Conservation (phyloP, 2,888 invertebrate genomes). For the Agonopterix alstromeriana region DNA sequence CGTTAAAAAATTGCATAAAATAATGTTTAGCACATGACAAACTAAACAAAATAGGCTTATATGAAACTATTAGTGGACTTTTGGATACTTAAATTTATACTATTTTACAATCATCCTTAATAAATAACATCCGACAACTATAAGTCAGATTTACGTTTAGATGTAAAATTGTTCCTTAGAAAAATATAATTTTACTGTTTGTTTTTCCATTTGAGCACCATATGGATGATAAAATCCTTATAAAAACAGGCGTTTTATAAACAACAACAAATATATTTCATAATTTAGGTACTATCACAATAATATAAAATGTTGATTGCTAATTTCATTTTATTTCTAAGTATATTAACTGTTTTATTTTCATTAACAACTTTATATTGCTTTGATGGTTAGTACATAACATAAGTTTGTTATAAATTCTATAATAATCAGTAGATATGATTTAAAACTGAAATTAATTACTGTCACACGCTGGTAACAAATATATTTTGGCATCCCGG, state of each 20-base stretch:
- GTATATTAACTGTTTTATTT: background rate
- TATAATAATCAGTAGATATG: too few species aligned
- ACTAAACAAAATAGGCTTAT: conserved; percentile 23
- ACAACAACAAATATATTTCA: background rate
- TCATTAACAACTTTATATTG: background rate
- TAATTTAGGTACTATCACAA: background rate
- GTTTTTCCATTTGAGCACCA: conserved; percentile 17
- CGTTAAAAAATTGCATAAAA: conserved; percentile 17
- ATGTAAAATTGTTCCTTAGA: background rate
- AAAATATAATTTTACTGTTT: conserved; percentile 5
- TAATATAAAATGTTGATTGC: background rate
- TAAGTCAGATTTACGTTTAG: background rate
- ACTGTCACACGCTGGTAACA: conserved; percentile 27
- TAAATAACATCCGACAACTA: conserved; percentile 6
- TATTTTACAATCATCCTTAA: conserved; percentile 13
- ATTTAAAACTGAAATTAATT: background rate
- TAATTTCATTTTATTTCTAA: background rate
- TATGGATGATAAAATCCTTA: conserved; percentile 2
- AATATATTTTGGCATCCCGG: conserved; percentile 37
- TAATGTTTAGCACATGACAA: conserved; percentile 40
- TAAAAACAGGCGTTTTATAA: background rate
- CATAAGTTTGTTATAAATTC: too few species aligned
- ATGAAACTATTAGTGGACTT: conserved; percentile 23
- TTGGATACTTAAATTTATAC: conserved; percentile 16
- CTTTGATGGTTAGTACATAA: too few species aligned